Conservation (phyloP, 2,113 vertebrate genomes). For the Archocentrus centrarchus region DNA sequence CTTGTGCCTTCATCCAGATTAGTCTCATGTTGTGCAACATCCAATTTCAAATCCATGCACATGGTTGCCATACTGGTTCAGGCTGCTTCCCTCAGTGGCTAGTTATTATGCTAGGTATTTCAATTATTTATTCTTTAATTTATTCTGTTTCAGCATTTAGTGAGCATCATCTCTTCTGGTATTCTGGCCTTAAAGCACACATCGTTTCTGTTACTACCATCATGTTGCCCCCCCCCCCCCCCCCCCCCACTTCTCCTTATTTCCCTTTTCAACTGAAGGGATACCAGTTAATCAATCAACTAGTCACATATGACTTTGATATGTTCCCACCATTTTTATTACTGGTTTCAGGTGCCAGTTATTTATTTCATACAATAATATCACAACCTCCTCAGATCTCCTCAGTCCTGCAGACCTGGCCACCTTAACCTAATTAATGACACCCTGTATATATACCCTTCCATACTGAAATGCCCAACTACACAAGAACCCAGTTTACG, state of each 20-base stretch:
- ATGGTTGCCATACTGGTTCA: background rate
- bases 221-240: background rate
- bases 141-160: slow-evolving; percentile 1
- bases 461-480: background rate
- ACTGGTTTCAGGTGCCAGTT: background rate
- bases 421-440: background rate
- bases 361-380: background rate
- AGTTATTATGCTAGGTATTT: background rate
- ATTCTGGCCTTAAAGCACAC: slow-evolving; percentile 1
- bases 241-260: too few relatives aligned
- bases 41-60: background rate
- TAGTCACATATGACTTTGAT: background rate
- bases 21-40: slow-evolving; percentile 8
- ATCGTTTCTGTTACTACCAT: background rate
- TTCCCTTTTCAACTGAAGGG: background rate
- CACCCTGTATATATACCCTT: too few relatives aligned
- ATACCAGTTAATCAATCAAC: background rate
- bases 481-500: background rate
- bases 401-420: background rate
- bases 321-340: background rate
- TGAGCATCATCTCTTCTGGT: background rate
- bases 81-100: background rate
- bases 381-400: background rate
- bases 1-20: slow-evolving; percentile 7
- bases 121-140: background rate